A percentile compares a stretch with the other conserved stretches of the same genome.
Evolutionary conservation across 1,140 invertebrate species (phyloP).

Genomic region (Coptotermes formosanus): DNA sequence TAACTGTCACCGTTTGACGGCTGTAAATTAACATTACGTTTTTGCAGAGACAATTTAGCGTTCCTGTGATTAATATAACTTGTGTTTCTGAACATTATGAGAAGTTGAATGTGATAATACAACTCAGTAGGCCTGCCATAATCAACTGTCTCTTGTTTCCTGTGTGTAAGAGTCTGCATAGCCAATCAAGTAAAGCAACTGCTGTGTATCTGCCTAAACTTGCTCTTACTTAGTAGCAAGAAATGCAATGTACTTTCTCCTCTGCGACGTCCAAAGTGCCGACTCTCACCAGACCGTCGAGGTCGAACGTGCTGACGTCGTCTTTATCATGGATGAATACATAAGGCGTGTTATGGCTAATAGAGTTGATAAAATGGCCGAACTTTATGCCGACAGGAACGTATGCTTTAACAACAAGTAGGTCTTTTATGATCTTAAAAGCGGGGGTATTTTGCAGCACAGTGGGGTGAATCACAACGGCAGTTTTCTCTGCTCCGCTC

Average conservation of each 20-base stretch:
- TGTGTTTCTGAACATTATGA: too few relatives aligned
- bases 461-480: neutral
- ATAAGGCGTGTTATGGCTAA: neutral
- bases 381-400: neutral
- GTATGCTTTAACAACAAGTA: neutral
- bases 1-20: too few relatives aligned
- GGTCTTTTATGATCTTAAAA: neutral
- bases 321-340: neutral
- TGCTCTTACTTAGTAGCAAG: too few relatives aligned
- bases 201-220: too few relatives aligned
- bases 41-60: too few relatives aligned
- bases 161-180: too few relatives aligned
- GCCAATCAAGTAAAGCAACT: too few relatives aligned
- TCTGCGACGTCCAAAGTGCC: neutral
- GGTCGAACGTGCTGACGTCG: neutral
- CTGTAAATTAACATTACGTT: too few relatives aligned
- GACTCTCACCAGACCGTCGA: neutral
- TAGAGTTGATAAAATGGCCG: neutral
- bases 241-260: neutral
- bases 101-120: too few relatives aligned
- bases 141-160: too few relatives aligned
- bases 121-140: too few relatives aligned
- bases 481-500: neutral
- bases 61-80: too few relatives aligned
- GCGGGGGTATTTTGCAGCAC: neutral